Evolutionary conservation across 2,113 vertebrate genomes (phyloP).

Genomic region (Callocephalon fimbriatum): DNA sequence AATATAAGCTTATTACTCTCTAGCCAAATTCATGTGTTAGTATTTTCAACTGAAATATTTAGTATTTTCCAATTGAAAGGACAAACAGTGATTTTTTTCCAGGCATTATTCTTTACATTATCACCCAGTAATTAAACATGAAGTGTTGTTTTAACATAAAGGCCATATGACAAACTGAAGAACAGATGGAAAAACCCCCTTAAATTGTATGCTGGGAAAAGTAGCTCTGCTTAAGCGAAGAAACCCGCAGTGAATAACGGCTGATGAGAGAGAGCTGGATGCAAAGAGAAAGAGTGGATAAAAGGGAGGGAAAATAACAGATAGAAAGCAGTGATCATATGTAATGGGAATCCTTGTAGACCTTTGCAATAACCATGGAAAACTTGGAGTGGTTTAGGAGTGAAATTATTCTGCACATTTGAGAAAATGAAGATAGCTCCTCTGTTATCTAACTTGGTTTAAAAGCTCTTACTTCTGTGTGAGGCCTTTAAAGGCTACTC

Average conservation of each 20-base stretch:
- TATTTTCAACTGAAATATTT: neutral
- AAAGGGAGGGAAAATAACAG: neutral
- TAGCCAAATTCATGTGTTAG: neutral
- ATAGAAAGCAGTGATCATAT: neutral
- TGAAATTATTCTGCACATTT: neutral
- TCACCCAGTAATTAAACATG: neutral
- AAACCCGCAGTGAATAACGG: neutral
- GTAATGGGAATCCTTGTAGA: neutral
- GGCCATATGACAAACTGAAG: neutral
- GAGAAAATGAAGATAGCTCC: neutral
- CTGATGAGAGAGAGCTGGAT: neutral
- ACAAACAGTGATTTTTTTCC: neutral
- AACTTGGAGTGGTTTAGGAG: neutral
- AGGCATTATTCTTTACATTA: neutral
- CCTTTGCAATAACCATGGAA: neutral
- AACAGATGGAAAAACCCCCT: neutral
- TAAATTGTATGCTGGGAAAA: neutral
- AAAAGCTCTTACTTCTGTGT: neutral
- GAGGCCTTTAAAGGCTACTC: neutral
- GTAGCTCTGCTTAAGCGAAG: neutral
- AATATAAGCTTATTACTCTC: neutral
- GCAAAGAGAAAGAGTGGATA: neutral
- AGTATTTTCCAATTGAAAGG: neutral
- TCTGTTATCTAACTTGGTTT: neutral
- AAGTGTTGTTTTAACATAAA: neutral